Base-by-base conservation (phyloP, 1,140 invertebrate genomes). In the Camponotus vicinus region DNA sequence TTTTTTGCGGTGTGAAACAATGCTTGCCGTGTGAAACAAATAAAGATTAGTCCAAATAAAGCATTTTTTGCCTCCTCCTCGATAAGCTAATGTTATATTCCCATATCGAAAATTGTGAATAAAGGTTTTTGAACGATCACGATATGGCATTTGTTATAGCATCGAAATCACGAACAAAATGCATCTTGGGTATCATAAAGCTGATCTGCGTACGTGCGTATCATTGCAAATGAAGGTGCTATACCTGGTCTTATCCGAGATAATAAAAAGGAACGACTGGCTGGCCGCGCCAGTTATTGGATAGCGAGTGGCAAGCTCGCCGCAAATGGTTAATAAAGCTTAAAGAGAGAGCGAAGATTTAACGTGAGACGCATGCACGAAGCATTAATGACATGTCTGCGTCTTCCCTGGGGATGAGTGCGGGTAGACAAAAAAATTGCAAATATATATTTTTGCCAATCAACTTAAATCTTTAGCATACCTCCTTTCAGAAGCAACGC, bases 281-380 rank as follows among this genome's bases (percentile, higher is more conserved):
- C n/a, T 73, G 21, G 45, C 45, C 66, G 64, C 73, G 49, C 15
- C 79, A 71, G 85, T 91, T 92, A 92, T 90, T 90, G 87, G 77
- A 90, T 83, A 88, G 82, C 88, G 82, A 76, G 85, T 91, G 91
- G 88, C 86, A 88, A 90, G 80, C 79, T 84, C 82, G 71, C 92
- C 90, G 75, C 92, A 90, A 93, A 93, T 91, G 92, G 92, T 92
- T 94, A 93, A 94, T 93, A 94, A 94, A 94, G 88, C 90, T 86
- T 59, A 87, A 87, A 86, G 83, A 91, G 85, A 89, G 87, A 52
- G 15, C 83, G 83, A 83, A 86, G 80, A 89, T 86, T 83, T 73
- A 61, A 88, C 90, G 91, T 92, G 93, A 93, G 93, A 92, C 88
- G 92, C 88, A 91, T 73, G 67, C 73, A 71, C 79, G 75, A 89